Conservation (phyloP, 2,888 invertebrate species). For the Melitaea athalia region DNA sequence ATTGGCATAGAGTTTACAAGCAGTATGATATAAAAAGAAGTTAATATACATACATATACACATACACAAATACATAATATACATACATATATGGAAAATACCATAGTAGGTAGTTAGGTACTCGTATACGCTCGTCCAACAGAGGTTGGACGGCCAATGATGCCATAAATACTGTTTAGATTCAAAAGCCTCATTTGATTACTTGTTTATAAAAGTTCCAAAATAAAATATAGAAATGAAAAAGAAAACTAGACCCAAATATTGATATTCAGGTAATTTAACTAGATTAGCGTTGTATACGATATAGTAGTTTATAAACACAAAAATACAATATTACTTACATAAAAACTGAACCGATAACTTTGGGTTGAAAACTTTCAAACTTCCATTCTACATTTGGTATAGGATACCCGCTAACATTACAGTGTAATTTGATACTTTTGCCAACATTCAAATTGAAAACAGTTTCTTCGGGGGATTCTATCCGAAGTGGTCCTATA, state of each 20-base stretch:
- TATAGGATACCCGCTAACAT: slow-evolving; percentile 50
- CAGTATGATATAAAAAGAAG: too few species aligned
- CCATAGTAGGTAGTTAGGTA: too few species aligned
- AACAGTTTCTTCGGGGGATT: slow-evolving; percentile 19
- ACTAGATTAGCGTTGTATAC: too few species aligned
- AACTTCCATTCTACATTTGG: slow-evolving; percentile 43
- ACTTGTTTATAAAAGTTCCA: too few species aligned
- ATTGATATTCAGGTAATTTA: not conserved
- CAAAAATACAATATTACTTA: not conserved
- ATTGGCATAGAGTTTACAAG: too few species aligned
- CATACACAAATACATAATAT: not conserved
- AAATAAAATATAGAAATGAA: too few species aligned
- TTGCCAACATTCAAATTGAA: slow-evolving; percentile 42
- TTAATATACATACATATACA: not conserved
- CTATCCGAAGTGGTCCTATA: slow-evolving; percentile 3
- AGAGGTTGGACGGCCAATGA: too few species aligned
- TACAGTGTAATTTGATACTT: slow-evolving; percentile 46
- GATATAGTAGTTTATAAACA: too few species aligned
- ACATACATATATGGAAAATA: not conserved
- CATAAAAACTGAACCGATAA: not conserved
- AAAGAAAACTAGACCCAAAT: too few species aligned
- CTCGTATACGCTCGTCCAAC: too few species aligned
- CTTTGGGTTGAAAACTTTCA: not conserved
- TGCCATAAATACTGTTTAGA: too few species aligned
- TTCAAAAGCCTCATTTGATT: too few species aligned